These are phyloP conservation scores for Nephrotoma flavescens DNA, from an alignment of 2,888 invertebrate genomes.

Conservation along the genomic window DNA sequence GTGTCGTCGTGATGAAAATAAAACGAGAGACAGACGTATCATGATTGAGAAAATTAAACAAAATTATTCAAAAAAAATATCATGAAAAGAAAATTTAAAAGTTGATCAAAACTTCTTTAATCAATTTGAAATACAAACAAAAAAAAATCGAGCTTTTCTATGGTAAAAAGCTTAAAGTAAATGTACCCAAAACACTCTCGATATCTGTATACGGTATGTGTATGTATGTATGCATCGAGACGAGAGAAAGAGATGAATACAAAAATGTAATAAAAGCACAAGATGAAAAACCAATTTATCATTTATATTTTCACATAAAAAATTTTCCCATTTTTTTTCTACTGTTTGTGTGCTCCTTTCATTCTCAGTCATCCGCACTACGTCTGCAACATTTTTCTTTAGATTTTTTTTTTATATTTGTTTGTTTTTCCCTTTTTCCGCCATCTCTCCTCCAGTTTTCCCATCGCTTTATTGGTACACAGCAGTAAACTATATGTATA, in stretches of 20 bases:
- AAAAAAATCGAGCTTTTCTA: not conserved
- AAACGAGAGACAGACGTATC: not conserved
- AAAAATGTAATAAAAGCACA: not conserved
- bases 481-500: not conserved
- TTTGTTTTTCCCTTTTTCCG: not conserved
- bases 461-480: not conserved
- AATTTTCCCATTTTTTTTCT: not conserved
- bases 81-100: not conserved
- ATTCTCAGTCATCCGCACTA: not conserved
- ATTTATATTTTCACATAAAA: not conserved
- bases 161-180: not conserved
- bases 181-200: not conserved
- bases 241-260: not conserved
- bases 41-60: not conserved
- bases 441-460: not conserved
- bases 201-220: not conserved
- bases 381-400: not conserved
- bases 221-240: not conserved
- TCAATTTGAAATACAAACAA: not conserved
- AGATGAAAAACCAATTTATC: not conserved
- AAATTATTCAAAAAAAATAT: not conserved
- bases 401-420: not conserved
- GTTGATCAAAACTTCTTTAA: not conserved
- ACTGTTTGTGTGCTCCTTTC: not conserved
- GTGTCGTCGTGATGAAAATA: not conserved